Evolutionary conservation across 2,888 invertebrate species (phyloP), one percentile per base, ranked within the genome.

Genomic region (Tortrix viridana): DNA sequence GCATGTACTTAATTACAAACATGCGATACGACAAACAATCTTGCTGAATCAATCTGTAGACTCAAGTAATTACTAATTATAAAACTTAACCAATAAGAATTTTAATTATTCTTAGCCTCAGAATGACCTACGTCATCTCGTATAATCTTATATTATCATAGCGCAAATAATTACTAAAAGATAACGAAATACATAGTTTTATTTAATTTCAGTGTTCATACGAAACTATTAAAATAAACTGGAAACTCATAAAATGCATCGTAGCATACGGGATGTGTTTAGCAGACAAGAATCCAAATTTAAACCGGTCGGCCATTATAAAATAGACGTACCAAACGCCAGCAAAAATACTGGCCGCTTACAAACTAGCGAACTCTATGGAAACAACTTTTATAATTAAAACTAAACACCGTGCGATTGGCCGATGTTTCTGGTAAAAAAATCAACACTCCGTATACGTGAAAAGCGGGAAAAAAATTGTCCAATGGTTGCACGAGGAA

Each of bases 391-490:
- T 83, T 85, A 86, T 84, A 90, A 90, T 91, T 90, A 89, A 87
- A 88, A 85, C 86, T 82, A 82, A 79, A 77, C 70, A 70, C 73
- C 77, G 78, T 77, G 77, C 89, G 82, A 92, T 91, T 91, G 90
- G 91, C 75, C 75, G 77, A 75, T 73, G 80, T 86, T 86, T 84
- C 86, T 71, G 79, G 78, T 79, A 85, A 86, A 91, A 88, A 88
- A 86, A 73, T 77, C 72, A 77, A 78, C 78, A 68, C 71, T 76
- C 85, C 86, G 84, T 85, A 82, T 84, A 88, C 88, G 90, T 89
- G 88, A 86, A 90, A 92, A 90, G 87, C 80, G 81, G 79, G 83
- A 84, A 89, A 91, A 90, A 91, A 86, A 81, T 76, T 78, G 74
- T 75, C 91, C 91, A 91, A 90, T 90, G 77, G 86, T 72, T 76